Base-by-base conservation (phyloP, 1,140 invertebrate species). In the Plutomurus gul region DNA sequence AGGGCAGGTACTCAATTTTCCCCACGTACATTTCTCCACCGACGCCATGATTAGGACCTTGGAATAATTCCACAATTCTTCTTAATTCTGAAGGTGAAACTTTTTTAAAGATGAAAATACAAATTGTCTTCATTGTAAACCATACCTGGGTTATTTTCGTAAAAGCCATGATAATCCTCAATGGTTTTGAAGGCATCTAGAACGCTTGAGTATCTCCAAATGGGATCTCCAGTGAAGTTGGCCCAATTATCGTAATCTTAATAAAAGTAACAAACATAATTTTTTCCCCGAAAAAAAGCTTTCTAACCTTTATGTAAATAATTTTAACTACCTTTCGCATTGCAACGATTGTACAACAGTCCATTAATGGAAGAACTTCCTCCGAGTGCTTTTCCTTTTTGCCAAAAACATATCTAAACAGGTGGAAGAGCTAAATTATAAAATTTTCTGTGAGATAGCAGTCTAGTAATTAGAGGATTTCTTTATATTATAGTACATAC, bases 221-320 rank as follows among this genome's bases (percentile, higher is more conserved):
- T 93, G 0, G 91, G 87, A 84, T 97, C 95, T 0, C 96, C 96
- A 25, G 39, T 40, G 20, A 92, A 84, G 8, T 90, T 89, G 79
- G 95, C 93, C 96, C 96, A 98, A 30, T 92, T 88, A 85, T 98
- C 94, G 84, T 95, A 98, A 85, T 99, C n/a, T n/a, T n/a, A n/a
- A n/a, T n/a, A n/a, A n/a, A n/a, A n/a, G n/a, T n/a, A n/a, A n/a
- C n/a, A n/a, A n/a, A n/a, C n/a, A n/a, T n/a, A n/a, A n/a, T n/a
- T n/a, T n/a, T n/a, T n/a, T n/a, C n/a, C n/a, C n/a, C n/a, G n/a
- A n/a, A n/a, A n/a, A n/a, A n/a, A n/a, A n/a, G n/a, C n/a, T n/a
- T n/a, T n/a, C n/a, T n/a, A n/a, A n/a, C n/a, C n/a, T n/a, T n/a
- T n/a, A n/a, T n/a, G n/a, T n/a, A n/a, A n/a, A n/a, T n/a, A n/a